These are phyloP conservation scores for Margaritifera margaritifera DNA, from an alignment of 2,888 invertebrate genomes.

Conservation along the genomic window DNA sequence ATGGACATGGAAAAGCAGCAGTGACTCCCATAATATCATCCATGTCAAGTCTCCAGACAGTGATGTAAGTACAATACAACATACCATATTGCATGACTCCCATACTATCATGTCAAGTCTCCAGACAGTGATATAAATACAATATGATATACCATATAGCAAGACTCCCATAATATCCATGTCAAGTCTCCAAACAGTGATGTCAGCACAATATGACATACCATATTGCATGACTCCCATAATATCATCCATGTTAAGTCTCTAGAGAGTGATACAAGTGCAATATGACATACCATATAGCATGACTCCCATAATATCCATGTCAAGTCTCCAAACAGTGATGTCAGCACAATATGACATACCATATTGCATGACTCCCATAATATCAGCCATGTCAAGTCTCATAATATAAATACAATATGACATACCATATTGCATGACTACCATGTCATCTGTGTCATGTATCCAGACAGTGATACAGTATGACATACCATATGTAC, in stretches of 20 bases:
- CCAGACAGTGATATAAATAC: conserved; percentile 64
- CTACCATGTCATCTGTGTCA: conserved; percentile 71
- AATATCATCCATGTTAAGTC: too few relatives aligned
- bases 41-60: conserved; percentile 69
- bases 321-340: too few relatives aligned
- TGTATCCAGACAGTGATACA: conserved; percentile 63
- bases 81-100: conserved; percentile 42
- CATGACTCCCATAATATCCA: too few relatives aligned
- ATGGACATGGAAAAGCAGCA: conserved; percentile 71
- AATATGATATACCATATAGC: neutral
- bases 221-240: conserved; percentile 40
- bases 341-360: conserved; percentile 41
- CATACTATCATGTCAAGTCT: conserved; percentile 72
- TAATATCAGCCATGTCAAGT: conserved; percentile 72
- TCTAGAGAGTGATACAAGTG: too few relatives aligned
- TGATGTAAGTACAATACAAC: conserved; percentile 51
- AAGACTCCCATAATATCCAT: neutral
- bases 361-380: conserved; percentile 57
- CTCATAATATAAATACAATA: conserved; percentile 58
- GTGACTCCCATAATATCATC: conserved; percentile 71
- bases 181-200: neutral
- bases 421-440: conserved; percentile 7
- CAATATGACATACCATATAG: too few relatives aligned
- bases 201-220: too few relatives aligned
- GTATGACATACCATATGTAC: too few relatives aligned